Conservation (phyloP, 2,888 invertebrate genomes). For the Ormia ochracea region DNA sequence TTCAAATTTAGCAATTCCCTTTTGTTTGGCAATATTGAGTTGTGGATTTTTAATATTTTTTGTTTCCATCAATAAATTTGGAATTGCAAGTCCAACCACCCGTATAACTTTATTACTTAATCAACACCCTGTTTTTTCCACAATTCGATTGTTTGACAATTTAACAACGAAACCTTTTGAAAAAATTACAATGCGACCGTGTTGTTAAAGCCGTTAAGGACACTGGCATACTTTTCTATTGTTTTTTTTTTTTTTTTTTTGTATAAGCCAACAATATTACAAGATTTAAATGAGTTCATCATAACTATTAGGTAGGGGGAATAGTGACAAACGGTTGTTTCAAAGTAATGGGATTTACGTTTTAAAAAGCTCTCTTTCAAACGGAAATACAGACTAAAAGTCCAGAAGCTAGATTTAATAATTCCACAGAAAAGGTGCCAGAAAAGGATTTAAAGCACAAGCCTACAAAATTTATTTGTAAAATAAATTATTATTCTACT, state of each 20-base stretch:
- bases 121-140: slow-evolving; percentile 41
- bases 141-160: slow-evolving; percentile 42
- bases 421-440: no score
- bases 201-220: slow-evolving; percentile 12
- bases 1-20: slow-evolving; percentile 31
- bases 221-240: background rate
- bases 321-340: background rate
- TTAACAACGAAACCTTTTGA: slow-evolving; percentile 4
- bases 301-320: slow-evolving; percentile 17
- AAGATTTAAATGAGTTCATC: slow-evolving; percentile 36
- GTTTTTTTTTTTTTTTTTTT: background rate
- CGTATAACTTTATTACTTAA: slow-evolving; percentile 53
- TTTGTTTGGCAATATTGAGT: slow-evolving; percentile 1
- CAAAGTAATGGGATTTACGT: no score
- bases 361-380: no score
- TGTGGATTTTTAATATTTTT: background rate
- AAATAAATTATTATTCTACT: no score
- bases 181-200: slow-evolving; percentile 18
- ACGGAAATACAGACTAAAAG: no score
- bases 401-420: no score
- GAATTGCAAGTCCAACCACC: slow-evolving; percentile 22
- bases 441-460: no score
- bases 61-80: background rate
- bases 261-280: background rate
- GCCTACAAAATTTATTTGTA: no score